These are phyloP conservation scores for Drosophila pegasa DNA, from an alignment of 2,888 invertebrate species.

Conservation along the genomic window DNA sequence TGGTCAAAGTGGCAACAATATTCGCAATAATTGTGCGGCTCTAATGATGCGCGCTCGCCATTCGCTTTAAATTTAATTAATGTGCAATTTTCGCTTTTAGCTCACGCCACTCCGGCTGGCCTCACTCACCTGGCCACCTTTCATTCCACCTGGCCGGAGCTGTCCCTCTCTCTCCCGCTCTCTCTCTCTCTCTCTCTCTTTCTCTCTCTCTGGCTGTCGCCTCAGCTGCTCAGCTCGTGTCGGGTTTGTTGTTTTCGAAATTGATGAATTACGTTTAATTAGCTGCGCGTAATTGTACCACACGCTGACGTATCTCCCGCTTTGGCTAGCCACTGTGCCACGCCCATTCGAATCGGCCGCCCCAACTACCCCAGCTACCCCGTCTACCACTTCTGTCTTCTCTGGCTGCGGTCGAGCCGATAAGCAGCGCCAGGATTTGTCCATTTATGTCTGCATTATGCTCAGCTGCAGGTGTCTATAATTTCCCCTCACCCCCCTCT, in stretches of 20 bases:
- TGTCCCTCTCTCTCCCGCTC: no score
- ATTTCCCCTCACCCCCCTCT: not conserved
- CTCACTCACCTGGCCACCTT: constrained; percentile 30
- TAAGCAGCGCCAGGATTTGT: constrained; percentile 31
- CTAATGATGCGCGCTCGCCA: constrained; percentile 72
- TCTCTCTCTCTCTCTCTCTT: not conserved
- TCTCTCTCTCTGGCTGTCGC: no score
- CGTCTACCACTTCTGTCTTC: not conserved
- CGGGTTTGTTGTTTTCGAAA: constrained; percentile 40
- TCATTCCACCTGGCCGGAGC: not conserved
- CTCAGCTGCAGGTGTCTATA: constrained; percentile 36
- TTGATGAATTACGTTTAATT: constrained; percentile 74
- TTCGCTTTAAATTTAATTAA: constrained; percentile 75
- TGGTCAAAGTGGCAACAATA: constrained; percentile 51
- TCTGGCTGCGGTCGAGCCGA: constrained; percentile 27
- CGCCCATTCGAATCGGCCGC: not conserved
- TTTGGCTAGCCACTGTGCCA: not conserved
- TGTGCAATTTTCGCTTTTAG: constrained; percentile 71
- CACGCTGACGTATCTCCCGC: constrained; percentile 33
- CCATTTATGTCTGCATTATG: constrained; percentile 38
- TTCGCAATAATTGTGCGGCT: constrained; percentile 66
- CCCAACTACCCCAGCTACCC: not conserved
- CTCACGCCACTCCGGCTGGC: constrained; percentile 29
- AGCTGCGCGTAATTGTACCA: constrained; percentile 58
- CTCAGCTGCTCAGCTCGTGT: constrained; percentile 1